A percentile compares a stretch with the other conserved stretches of the same genome.
These are phyloP conservation scores for Phyllotreta cruciferae DNA, from an alignment of 2,888 invertebrate species.

Conservation along the genomic window DNA sequence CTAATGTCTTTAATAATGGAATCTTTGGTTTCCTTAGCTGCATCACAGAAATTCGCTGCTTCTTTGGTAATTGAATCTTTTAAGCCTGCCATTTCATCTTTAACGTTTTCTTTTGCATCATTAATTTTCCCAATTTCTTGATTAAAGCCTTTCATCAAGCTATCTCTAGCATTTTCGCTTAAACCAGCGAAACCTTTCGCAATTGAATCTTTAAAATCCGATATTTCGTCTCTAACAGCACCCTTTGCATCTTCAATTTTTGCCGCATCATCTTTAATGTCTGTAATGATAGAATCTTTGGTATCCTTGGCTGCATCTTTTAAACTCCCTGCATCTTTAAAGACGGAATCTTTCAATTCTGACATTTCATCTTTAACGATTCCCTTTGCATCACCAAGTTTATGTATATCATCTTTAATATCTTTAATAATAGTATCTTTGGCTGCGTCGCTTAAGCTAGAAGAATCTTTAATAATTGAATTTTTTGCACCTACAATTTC, in stretches of 20 bases:
- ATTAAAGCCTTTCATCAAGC: background rate
- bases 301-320: slow-evolving; percentile 5
- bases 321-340: background rate
- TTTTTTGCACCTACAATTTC: slow-evolving; percentile 10
- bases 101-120: background rate
- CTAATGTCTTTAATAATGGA: background rate
- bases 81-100: background rate
- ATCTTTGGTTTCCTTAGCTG: slow-evolving; percentile 9
- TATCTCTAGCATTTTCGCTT: no score
- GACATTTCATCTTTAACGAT: background rate
- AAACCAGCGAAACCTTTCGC: background rate
- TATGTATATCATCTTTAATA: slow-evolving; percentile 8
- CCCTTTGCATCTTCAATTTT: slow-evolving; percentile 3
- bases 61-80: background rate
- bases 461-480: background rate
- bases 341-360: slow-evolving; percentile 2
- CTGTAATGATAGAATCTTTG: background rate
- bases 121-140: background rate
- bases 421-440: slow-evolving; percentile 1
- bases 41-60: background rate
- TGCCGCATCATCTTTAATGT: slow-evolving; percentile 22
- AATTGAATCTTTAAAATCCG: background rate
- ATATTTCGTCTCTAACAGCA: background rate
- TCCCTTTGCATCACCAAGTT: slow-evolving; percentile 11
- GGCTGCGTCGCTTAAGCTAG: background rate